Base-by-base conservation (phyloP, 2,888 invertebrate species). In the Archips xylosteana region DNA sequence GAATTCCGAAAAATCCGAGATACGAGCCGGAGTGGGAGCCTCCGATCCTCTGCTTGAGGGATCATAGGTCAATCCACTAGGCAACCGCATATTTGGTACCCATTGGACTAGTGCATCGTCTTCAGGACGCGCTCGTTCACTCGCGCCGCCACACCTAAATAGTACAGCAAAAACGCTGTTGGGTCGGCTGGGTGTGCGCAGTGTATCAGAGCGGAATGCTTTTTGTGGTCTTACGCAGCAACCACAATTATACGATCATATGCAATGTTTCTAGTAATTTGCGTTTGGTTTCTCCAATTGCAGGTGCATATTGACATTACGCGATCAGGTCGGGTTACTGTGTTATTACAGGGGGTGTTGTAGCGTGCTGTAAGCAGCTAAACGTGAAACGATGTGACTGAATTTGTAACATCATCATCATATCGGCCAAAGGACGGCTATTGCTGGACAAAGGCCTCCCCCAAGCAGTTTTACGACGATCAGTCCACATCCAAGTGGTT, bases 131-230 rank as follows among this genome's bases (percentile, higher is more conserved):
- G 42, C 15, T 10, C 15, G 61, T 4, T 6, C 0, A 5, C 4
- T 6, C 6, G 4, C 39, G 39, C 42, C 3, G 45, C 57, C 59
- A 51, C 62, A 42, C 61, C 51, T 32, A 2, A 42, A 9, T 42
- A 6, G 2, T 2, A 49, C 49, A 12, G 39, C n/a, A 42, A 12
- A 49, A 36, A 51, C 13, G 12, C 10, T n/a, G n/a, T n/a, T 13
- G 15, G 12, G 10, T 36, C 65, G 42, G 32, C 64, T 36, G 71
- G 64, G 59, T 12, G 71, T 63, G 63, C 57, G 62, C 34, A 0
- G 64, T 9, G 60, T 47, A 61, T 0, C 34, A 13, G 60, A 71
- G 59, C 71, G 71, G 65, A 71, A 66, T 60, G 8, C 36, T 71
- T 71, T 66, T 71, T 71, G 71, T 15, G 36, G 23, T 15, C 45